A percentile compares a stretch with the other conserved stretches of the same genome.
Conservation (phyloP, 2,888 invertebrate species). For the Aethes cnicana region DNA sequence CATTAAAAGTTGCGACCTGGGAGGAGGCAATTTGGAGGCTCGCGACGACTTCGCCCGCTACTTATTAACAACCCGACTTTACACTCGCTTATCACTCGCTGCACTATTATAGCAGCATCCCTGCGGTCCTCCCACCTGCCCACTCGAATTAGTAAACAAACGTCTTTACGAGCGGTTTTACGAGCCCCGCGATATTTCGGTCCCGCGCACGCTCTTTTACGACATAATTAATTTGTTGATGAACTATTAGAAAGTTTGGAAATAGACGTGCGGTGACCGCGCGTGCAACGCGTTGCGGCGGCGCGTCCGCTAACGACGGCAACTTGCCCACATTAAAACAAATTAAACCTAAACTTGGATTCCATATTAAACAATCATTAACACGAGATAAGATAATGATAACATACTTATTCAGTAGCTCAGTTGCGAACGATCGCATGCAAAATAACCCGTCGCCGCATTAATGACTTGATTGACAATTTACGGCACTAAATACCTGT, state of each 20-base stretch:
- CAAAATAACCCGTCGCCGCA: constrained; percentile 24
- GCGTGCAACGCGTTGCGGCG: constrained; percentile 40
- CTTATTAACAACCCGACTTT: constrained; percentile 72
- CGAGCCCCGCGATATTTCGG: constrained; percentile 81
- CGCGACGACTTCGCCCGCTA: constrained; percentile 63
- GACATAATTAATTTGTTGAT: constrained; percentile 83
- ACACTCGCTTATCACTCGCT: constrained; percentile 37
- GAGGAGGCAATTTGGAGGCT: constrained; percentile 76
- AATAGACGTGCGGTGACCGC: constrained; percentile 77
- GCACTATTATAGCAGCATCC: constrained; percentile 69
- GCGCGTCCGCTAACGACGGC: no score
- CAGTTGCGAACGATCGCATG: constrained; percentile 2
- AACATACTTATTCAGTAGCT: constrained; percentile 18
- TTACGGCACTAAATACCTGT: constrained; percentile 29
- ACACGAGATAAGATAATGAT: background rate
- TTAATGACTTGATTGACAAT: constrained; percentile 28
- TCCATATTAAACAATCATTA: background rate
- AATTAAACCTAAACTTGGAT: no score
- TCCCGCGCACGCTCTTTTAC: constrained; percentile 78
- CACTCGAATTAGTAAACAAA: constrained; percentile 82
- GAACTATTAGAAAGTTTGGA: constrained; percentile 81
- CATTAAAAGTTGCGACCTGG: constrained; percentile 82
- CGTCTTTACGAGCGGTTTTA: constrained; percentile 81
- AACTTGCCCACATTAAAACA: no score
- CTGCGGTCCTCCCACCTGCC: constrained; percentile 71